Conservation (phyloP, 1,140 invertebrate species). For the Heliconius hermathena region DNA sequence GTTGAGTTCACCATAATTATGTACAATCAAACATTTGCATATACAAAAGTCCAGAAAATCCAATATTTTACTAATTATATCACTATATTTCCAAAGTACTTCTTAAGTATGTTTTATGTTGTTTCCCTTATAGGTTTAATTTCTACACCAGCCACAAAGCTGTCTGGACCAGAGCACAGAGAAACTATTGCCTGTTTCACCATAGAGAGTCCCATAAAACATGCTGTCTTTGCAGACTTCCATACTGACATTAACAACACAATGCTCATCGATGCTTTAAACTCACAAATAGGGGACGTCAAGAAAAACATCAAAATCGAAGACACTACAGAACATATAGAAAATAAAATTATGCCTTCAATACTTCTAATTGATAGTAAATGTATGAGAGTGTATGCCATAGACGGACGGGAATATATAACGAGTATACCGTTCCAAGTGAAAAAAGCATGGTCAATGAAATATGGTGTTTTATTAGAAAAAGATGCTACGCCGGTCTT, state of each 20-base stretch:
- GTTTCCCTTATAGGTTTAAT: slow-evolving; percentile 62
- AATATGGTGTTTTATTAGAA: slow-evolving; percentile 90
- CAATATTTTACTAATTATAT: no score
- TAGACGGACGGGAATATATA: slow-evolving; percentile 91
- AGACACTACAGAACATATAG: slow-evolving; percentile 73
- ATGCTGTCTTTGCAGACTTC: slow-evolving; percentile 92
- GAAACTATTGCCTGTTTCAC: slow-evolving; percentile 89
- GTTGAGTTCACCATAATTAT: no score
- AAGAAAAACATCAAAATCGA: slow-evolving; percentile 77
- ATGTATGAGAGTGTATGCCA: slow-evolving; percentile 89
- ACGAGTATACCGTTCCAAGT: slow-evolving; percentile 93
- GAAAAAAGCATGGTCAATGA: slow-evolving; percentile 88
- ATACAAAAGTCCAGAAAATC: no score
- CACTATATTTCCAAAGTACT: no score
- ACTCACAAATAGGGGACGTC: slow-evolving; percentile 72
- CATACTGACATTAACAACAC: slow-evolving; percentile 82
- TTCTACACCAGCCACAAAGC: slow-evolving; percentile 73
- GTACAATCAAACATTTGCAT: no score
- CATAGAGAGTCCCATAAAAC: slow-evolving; percentile 89
- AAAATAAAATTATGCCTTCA: slow-evolving; percentile 74
- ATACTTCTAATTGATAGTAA: slow-evolving; percentile 90
- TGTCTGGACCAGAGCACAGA: slow-evolving; percentile 73
- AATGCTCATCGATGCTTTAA: slow-evolving; percentile 79
- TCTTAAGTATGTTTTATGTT: background rate
- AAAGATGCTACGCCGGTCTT: slow-evolving; percentile 81